Conservation (phyloP, 2,113 vertebrate genomes). For the Phalacrocorax carbo region DNA sequence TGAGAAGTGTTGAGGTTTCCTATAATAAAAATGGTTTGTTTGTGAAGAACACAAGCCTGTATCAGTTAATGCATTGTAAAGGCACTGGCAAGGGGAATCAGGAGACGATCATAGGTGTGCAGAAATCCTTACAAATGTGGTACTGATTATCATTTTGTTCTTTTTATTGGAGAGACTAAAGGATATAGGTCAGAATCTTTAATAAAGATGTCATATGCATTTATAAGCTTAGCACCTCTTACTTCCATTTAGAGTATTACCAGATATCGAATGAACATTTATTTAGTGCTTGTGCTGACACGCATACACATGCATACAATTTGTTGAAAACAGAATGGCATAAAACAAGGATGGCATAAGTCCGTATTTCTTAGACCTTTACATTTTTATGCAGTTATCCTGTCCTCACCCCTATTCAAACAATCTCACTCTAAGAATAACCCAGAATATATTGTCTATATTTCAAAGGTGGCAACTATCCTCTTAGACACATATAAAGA, state of each 20-base stretch:
- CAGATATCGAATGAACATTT: neutral
- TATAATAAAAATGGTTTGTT: neutral
- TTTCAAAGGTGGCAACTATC: neutral
- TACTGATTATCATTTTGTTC: neutral
- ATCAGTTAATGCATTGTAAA: neutral
- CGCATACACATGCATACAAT: rapidly evolving
- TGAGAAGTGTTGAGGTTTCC: neutral
- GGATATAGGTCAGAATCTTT: neutral
- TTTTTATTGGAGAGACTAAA: neutral
- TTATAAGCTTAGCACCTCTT: neutral
- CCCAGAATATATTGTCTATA: neutral
- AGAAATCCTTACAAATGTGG: neutral
- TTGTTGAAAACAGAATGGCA: neutral
- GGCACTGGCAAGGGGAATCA: neutral
- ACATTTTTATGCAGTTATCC: neutral
- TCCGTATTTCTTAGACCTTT: neutral
- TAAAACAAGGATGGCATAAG: neutral
- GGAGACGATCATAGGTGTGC: neutral
- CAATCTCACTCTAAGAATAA: neutral
- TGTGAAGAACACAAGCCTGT: neutral
- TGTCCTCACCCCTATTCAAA: neutral
- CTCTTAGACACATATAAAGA: neutral
- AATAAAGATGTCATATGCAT: neutral
- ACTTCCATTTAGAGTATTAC: neutral
- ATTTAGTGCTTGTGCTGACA: neutral